Base-by-base conservation (phyloP, 1,140 invertebrate species). In the Lysiphlebus fabarum region DNA sequence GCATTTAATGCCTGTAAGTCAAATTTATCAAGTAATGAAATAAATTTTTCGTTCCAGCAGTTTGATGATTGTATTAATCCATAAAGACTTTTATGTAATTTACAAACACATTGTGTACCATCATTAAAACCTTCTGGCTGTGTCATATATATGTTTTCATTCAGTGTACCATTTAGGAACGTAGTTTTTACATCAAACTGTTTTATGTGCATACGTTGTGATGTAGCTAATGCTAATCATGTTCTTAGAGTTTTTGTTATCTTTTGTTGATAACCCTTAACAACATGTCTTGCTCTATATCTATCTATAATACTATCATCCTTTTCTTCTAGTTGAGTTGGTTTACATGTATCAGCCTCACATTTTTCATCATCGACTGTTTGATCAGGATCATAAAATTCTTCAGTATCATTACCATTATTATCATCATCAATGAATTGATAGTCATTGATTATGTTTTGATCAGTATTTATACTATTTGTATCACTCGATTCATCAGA, bases 161-260 rank as follows among this genome's bases (percentile, higher is more conserved):
- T 64, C 47, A 78, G 60, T 7, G 66, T 51, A 11, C 70, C 67
- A 63, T 79, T 69, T 36, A 79, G 64, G 56, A 77, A 78, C 4
- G 75, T 76, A 5, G 68, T 71, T 56, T 65, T 59, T 11, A 78
- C 67, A 60, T 80, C 75, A 50, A 76, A 65, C 48, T 75, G 68
- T 5, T 42, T 17, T 0, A 71, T 63, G 7, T 55, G 58, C 14
- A 36, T 42, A 7, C 49, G 49, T 37, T 61, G 17, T 45, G 48
- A 61, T 43, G 38, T 44, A 43, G 59, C 53, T n/a, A 53, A 26
- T 47, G 59, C 49, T 36, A 63, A 44, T 33, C 56, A 45, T 54
- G 58, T 58, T 17, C 45, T 48, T 12, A 66, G 14, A n/a, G 55
- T 57, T 38, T 56, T 51, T 56, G 17, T 42, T 11, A 59, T 11